phyloP scores from a whole-genome alignment of 2,113 vertebrate genomes.

The Zeus faber region DNA sequence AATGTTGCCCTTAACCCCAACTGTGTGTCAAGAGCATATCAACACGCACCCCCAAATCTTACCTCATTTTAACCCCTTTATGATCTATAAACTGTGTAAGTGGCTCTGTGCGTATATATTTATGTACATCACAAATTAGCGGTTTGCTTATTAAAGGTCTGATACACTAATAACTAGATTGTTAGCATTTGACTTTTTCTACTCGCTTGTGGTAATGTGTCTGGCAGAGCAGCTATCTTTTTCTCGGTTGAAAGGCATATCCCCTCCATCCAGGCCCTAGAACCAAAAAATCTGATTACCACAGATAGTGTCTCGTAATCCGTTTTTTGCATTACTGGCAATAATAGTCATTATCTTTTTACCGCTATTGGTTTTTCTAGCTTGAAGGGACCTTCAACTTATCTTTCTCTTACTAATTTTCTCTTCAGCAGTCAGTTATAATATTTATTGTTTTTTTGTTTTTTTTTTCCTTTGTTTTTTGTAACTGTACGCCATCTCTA shows the following conservation, averaged over 20 bases:
- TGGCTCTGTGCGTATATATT: slow-evolving; percentile 49
- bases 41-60: slow-evolving; percentile 46
- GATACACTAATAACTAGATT: slow-evolving; percentile 61
- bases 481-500: slow-evolving; percentile 30
- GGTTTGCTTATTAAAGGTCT: slow-evolving; percentile 53
- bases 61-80: slow-evolving; percentile 63
- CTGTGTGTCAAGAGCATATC: slow-evolving; percentile 32
- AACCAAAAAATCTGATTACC: slow-evolving; percentile 25
- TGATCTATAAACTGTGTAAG: slow-evolving; percentile 47
- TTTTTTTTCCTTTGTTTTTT: too few relatives aligned
- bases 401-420: slow-evolving; percentile 4
- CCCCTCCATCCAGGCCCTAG: slow-evolving; percentile 32
- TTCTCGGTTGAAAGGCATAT: slow-evolving; percentile 48
- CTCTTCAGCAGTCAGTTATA: slow-evolving; percentile 20
- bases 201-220: slow-evolving; percentile 48
- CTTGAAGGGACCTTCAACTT: slow-evolving; percentile 40
- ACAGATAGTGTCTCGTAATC: slow-evolving; percentile 19
- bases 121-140: slow-evolving; percentile 65
- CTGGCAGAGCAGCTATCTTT: slow-evolving; percentile 58
- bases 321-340: not conserved
- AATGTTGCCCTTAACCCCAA: slow-evolving; percentile 33
- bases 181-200: slow-evolving; percentile 64
- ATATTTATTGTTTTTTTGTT: slow-evolving; percentile 34
- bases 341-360: slow-evolving; percentile 6
- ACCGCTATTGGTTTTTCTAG: slow-evolving; percentile 20